Base-by-base conservation (phyloP, 2,888 invertebrate species). In the Mythimna albipuncta region DNA sequence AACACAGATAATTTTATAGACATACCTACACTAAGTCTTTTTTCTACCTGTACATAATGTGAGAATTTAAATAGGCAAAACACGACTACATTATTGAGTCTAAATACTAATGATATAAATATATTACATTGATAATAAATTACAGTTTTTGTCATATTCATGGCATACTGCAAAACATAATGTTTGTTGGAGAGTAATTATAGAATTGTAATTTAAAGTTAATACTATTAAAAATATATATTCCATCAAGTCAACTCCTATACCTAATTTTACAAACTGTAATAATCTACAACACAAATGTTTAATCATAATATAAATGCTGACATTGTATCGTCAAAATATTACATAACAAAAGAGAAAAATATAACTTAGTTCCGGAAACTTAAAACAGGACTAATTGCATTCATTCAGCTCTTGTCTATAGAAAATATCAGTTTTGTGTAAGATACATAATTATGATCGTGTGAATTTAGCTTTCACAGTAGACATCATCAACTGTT, bases 281-380 rank as follows among this genome's bases (percentile, higher is more conserved):
- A 13, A 52, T 2, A 32, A 32, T 65, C 16, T 44, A 44, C 0
- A 0, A 50, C 50, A 69, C n/a, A 50, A n/a, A 26, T 38, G 47
- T 47, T 41, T 2, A 5, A 11, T 16, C n/a, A 16, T 47, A 69
- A 50, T 58, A 9, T 38, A 47, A 50, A 50, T 38, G 11, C 26
- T 0, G 26, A 35, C 1, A 21, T 35, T 44, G 35, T 7, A 57
- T 41, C 0, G 32, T 41, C 38, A 54, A 66, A 66, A 55, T 41
- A 61, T 26, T 74, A 65, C 7, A 4, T 16, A 54, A 6, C 26
- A 62, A 77, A 47, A 59, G 32, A 59, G 4, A 41, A 58, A 75
- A 41, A 57, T 9, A 54, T 21, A 63, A 64, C 11, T 59, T 44
- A 62, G 6, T 21, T 13, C 54, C 11, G 3, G 47, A 35, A 44